Evolutionary conservation across 2,797 vertebrate species (phyloP).

Genomic region (Halcyon badia): DNA sequence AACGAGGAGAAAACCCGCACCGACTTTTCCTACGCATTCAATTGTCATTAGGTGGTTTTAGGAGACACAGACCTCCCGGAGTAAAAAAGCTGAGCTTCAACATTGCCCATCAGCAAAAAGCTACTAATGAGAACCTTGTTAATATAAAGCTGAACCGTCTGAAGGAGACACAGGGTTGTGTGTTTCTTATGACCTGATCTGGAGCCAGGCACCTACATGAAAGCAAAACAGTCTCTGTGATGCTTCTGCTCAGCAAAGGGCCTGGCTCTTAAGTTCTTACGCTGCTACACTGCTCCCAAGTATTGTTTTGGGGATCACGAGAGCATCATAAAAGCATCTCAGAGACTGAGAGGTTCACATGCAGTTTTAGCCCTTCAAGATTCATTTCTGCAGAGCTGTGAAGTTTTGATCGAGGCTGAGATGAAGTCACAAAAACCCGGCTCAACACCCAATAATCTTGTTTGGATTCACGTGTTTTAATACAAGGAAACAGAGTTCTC

Average conservation of each 20-base stretch:
- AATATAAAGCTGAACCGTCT: neutral
- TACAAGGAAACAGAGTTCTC: neutral
- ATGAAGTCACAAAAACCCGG: neutral
- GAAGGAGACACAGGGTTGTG: neutral
- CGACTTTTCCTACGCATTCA: neutral
- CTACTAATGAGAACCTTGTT: rapidly evolving
- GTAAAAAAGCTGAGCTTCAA: neutral
- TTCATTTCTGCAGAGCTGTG: neutral
- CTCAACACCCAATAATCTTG: neutral
- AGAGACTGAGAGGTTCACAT: rapidly evolving
- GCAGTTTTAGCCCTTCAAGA: neutral
- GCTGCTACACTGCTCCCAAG: rapidly evolving
- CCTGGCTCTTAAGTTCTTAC: neutral
- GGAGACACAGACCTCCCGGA: neutral
- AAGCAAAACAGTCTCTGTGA: neutral
- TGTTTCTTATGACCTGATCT: neutral
- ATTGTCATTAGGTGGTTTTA: neutral
- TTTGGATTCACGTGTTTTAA: neutral
- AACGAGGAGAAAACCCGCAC: neutral
- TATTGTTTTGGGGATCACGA: neutral
- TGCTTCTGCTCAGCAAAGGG: neutral
- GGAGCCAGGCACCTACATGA: neutral
- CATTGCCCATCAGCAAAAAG: neutral
- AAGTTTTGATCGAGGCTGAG: neutral
- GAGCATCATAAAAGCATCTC: neutral